Percentiles rank a stretch among this genome's conserved stretches.
These are phyloP conservation scores for Pelecanoides urinatrix DNA, from an alignment of 2,113 vertebrate genomes.

Conservation along the genomic window DNA sequence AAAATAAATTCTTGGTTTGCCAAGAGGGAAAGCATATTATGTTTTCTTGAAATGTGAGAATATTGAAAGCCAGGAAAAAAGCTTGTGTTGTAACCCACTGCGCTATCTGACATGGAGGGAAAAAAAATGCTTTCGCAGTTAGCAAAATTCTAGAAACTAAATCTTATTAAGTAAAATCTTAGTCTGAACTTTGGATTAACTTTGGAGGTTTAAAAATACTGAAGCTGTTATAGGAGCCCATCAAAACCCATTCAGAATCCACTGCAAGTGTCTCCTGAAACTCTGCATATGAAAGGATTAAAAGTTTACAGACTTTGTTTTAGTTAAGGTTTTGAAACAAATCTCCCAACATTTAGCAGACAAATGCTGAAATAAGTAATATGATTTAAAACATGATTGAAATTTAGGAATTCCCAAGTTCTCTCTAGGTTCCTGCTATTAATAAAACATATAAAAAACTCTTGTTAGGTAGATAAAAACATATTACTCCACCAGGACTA, in stretches of 20 bases:
- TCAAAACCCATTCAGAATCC: neutral
- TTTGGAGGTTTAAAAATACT: neutral
- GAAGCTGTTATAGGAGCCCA: neutral
- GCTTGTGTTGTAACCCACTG: neutral
- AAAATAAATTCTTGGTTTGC: neutral
- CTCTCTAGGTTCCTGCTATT: neutral
- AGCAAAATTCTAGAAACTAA: neutral
- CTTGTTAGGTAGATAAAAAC: neutral
- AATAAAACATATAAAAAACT: neutral
- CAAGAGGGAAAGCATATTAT: neutral
- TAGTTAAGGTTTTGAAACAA: neutral
- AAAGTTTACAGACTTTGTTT: neutral
- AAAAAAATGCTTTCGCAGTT: neutral
- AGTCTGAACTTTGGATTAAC: neutral
- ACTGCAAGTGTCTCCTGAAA: neutral
- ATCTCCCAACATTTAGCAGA: neutral
- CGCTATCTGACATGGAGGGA: neutral
- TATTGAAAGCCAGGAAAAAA: rapidly evolving
- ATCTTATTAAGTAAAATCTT: neutral
- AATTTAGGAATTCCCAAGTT: neutral
- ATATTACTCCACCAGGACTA: neutral
- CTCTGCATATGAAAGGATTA: neutral
- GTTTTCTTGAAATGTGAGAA: neutral
- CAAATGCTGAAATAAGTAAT: neutral
- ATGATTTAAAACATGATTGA: neutral